phyloP scores from a whole-genome alignment of 2,888 invertebrate species.

The Habroteleia sp. region DNA sequence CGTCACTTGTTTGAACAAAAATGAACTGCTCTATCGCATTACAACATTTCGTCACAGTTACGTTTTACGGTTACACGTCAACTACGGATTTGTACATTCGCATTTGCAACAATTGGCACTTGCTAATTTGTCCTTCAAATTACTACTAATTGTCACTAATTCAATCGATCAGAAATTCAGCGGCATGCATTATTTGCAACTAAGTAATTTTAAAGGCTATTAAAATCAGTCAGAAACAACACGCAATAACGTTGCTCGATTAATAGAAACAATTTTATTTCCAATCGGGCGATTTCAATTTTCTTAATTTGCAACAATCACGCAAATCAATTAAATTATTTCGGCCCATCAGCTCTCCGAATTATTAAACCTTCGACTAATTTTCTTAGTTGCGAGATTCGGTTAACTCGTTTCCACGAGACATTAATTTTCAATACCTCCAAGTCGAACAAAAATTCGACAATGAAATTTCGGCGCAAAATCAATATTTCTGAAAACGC shows the following conservation, averaged over 20 bases:
- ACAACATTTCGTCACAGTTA: conserved; percentile 22
- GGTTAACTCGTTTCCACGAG: conserved; percentile 7
- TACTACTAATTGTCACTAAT: conserved; percentile 22
- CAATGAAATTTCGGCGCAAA: not conserved
- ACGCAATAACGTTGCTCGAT: not conserved
- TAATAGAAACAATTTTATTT: not conserved
- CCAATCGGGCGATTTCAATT: not conserved
- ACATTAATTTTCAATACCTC: conserved; percentile 13
- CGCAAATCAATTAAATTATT: conserved; percentile 13
- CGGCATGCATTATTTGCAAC: conserved; percentile 3
- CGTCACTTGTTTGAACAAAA: too few species aligned
- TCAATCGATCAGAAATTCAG: conserved; percentile 1
- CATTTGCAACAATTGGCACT: not conserved
- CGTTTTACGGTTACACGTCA: not conserved
- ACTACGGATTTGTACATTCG: not conserved
- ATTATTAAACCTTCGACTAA: conserved; percentile 9
- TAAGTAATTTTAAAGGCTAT: conserved; percentile 6
- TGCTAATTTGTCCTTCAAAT: conserved; percentile 12
- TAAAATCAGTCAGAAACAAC: not conserved
- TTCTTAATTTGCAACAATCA: conserved; percentile 2
- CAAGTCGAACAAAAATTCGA: not conserved
- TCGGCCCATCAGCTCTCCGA: not conserved
- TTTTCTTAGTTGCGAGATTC: not conserved
- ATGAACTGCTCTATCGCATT: too few species aligned
- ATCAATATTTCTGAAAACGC: conserved; percentile 11